Evolutionary conservation across 2,113 vertebrate genomes (phyloP), one percentile per base, ranked within the genome.

Genomic region (Pterophyllum scalare): DNA sequence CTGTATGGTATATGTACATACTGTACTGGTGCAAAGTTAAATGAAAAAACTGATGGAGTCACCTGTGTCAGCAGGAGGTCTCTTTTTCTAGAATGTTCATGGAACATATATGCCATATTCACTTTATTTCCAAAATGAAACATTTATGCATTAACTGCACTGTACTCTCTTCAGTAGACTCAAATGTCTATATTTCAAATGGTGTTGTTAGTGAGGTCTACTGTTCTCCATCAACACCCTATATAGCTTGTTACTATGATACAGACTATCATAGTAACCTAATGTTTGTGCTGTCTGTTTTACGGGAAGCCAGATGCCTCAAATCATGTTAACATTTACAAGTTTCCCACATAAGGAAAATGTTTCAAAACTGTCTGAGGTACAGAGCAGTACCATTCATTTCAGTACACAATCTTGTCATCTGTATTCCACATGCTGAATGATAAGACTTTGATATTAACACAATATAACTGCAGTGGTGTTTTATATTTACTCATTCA

Each of bases 321-420:
- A 38, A 64, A 75, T 76, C 72, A 60, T 65, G 59, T 77, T 17
- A 67, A 60, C 60, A 80, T 80, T 85, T 77, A 24, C 31, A 85
- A 15, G 72, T 59, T 67, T 59, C 60, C 67, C 60, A 76, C 31
- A 52, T 76, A 13, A 54, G 59, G 57, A 58, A 59, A 52, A 35
- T 62, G 58, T 74, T 56, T 70, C 28, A 78, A 60, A 35, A 56
- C 6, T 35, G 38, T 72, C 59, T 46, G 33, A n/a, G 19, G 8
- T n/a, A 3, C 52, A 56, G 20, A 64, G 33, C 13, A 2, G 12
- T 40, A 13, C 15, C 57, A 28, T 46, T 59, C 7, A 5, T 24
- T 15, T 62, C 19, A 33, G 10, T 10, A 46, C 6, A 31, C 49
- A 65, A 65, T 59, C 70, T 28, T 15, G 17, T 81, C 78, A 77